Percentiles rank a stretch among this genome's conserved stretches.
Conservation (phyloP, 2,888 invertebrate species). For the Ectobius pallidus region DNA sequence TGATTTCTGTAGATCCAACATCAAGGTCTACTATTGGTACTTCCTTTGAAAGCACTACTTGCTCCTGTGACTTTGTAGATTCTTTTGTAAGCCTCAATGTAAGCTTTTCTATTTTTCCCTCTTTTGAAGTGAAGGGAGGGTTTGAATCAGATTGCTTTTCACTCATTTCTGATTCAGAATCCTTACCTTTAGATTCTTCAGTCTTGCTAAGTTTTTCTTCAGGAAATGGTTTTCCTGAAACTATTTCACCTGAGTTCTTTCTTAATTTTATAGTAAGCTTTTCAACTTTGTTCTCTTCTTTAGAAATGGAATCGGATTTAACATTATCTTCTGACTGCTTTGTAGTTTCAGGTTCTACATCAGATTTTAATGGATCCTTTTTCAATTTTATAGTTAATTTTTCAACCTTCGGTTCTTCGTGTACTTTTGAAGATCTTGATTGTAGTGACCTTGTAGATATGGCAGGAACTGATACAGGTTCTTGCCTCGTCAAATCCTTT, state of each 20-base stretch:
- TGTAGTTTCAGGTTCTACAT: conserved; percentile 14
- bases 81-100: conserved; percentile 39
- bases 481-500: conserved; percentile 26
- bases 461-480: not conserved
- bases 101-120: conserved; percentile 53
- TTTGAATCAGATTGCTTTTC: too few species aligned
- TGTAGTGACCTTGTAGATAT: not conserved
- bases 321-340: not conserved
- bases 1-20: conserved; percentile 23
- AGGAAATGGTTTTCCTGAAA: not conserved
- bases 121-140: conserved; percentile 47
- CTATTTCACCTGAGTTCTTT: conserved; percentile 36
- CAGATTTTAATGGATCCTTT: conserved; percentile 28
- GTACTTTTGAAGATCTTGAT: not conserved
- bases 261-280: conserved; percentile 48
- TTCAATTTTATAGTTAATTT: conserved; percentile 46
- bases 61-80: conserved; percentile 2
- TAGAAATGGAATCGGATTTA: conserved; percentile 49
- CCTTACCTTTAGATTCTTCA: too few species aligned
- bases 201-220: not conserved
- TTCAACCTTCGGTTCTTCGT: conserved; percentile 40
- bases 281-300: conserved; percentile 46
- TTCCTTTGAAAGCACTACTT: not conserved
- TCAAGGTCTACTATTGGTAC: not conserved
- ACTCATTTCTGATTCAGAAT: too few species aligned